Evolutionary conservation across 2,797 vertebrate genomes (phyloP).

Genomic region (Tangara arthus): DNA sequence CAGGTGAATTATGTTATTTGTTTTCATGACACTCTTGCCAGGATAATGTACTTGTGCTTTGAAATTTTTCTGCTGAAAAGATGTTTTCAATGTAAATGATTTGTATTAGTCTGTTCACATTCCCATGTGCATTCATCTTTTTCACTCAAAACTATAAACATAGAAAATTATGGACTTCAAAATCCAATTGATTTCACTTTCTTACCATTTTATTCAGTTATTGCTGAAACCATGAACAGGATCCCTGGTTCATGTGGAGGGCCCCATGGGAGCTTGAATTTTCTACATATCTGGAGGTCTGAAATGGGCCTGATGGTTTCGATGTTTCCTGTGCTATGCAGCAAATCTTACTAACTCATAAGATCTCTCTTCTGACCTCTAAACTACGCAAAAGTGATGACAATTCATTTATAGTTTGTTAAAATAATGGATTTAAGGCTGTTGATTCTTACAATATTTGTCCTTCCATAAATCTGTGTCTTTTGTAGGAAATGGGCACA

Average conservation of each 20-base stretch:
- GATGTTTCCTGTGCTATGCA: background rate
- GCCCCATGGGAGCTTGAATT: background rate
- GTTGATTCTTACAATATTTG: background rate
- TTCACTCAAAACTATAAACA: slow-evolving; percentile 11
- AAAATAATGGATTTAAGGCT: background rate
- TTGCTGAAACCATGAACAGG: background rate
- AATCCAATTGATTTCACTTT: background rate
- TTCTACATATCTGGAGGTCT: background rate
- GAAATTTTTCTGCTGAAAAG: slow-evolving; percentile 15
- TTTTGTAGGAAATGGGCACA: background rate
- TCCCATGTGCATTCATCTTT: background rate
- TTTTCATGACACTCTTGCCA: background rate
- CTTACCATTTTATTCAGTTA: background rate
- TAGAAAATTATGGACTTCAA: background rate
- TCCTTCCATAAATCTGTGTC: background rate
- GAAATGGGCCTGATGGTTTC: background rate
- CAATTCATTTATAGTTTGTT: background rate
- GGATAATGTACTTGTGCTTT: background rate
- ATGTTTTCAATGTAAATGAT: background rate
- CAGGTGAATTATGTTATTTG: slow-evolving; percentile 5
- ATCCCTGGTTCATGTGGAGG: background rate
- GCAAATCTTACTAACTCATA: background rate
- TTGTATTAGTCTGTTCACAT: background rate
- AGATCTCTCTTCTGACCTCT: background rate
- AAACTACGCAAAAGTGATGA: background rate